Evolutionary conservation across 2,888 invertebrate genomes (phyloP), one percentile per base, ranked within the genome.

Genomic region (Dolichomitus sp.): DNA sequence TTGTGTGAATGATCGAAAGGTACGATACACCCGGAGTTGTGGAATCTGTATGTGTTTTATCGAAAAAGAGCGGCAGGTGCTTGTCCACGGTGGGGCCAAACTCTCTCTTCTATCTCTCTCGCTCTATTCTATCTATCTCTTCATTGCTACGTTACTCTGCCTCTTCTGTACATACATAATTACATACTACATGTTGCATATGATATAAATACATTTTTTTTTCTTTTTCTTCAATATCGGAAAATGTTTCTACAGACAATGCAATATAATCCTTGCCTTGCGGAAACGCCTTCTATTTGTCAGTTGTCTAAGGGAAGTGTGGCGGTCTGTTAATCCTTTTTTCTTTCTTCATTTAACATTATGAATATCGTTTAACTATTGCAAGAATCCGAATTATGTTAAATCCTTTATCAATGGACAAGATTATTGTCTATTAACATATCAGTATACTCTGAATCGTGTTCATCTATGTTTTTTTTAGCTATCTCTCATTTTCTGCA

Each of bases 91-190:
- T 90, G 90, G 92, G 92, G 92, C 89, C 91, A 91, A 83, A 87
- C 89, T 92, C 90, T 90, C 88, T 88, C 90, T 90, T 90, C 63
- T 83, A 75, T 84, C 83, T 84, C 73, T 82, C 59, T 82, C 77
- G 80, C 57, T 84, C 69, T 59, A 45, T 75, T 37, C 52, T 77
- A 68, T 68, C 66, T 68, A 66, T 76, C 76, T 76, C 90, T 92
- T 89, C 91, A 90, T 92, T 92, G 90, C 92, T 92, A 93, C 91
- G 90, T 92, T 92, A 91, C 89, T 37, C 37, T 92, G 91, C 92
- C 93, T 93, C 91, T 93, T 92, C 89, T 93, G 91, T 93, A 93
- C 92, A 90, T 90, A 89, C 86, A 89, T 90, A 83, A 80, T 83
- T 73, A 80, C 78, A 89, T 90, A 88, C 86, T 91, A 89, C 88